Base-by-base conservation (phyloP, 2,888 invertebrate genomes). In the Noctuana brunneofusca region DNA sequence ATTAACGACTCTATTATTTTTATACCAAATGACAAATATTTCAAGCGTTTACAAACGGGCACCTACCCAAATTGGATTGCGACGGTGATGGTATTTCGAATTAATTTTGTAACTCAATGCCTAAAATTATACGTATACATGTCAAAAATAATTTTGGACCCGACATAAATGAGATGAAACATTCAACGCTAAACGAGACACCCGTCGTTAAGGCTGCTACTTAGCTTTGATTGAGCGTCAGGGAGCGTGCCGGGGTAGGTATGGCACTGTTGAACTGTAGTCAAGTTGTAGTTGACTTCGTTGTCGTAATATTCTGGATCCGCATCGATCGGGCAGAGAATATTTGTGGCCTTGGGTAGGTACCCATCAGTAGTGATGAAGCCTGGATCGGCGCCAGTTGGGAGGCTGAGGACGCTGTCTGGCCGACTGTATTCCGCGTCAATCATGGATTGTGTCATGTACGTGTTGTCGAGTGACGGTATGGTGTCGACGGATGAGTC, bases 191-290 rank as follows among this genome's bases (percentile, higher is more conserved):
- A 94, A 75, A 93, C 94, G 84, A 94, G 93, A 79, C 94, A 94
- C 66, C 93, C 93, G 74, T 93, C 94, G 76, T 93, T 93, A 70
- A 93, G 86, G 72, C 92, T 92, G 78, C 85, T 92, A 72, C 86
- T 89, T 75, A 92, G 91, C 83, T 92, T 93, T 27, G 75, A 71
- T 74, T 92, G 92, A 43, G 82, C 68, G 64, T 92, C 92, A 57
- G 84, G 78, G 32, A 87, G 80, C 41, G 86, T 81, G 62, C 80
- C 76, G 35, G 87, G 89, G 72, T 93, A 93, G 59, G 89, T 92
- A 74, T 93, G 93, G 79, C 93, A 93, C 74, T 92, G 92, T 68
- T 89, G 93, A 30, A 78, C 68, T 12, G 78, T 75, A 46, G 83
- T 78, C 68, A 89, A 75, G 68, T 90, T 92, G 74, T 93, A 91